Conservation (phyloP, 2,113 vertebrate species). For the Fulica atra region DNA sequence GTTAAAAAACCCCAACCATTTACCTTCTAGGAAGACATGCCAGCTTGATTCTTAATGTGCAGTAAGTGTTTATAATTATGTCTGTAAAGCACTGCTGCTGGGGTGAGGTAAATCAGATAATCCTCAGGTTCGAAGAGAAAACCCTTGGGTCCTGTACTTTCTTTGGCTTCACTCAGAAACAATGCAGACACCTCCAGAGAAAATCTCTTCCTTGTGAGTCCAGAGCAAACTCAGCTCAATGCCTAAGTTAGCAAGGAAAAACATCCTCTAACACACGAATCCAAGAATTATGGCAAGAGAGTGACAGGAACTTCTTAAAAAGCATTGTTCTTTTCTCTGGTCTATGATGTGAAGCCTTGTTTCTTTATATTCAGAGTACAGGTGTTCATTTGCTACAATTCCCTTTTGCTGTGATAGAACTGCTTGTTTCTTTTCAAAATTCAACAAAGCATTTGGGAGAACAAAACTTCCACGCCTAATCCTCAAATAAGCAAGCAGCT, state of each 20-base stretch:
- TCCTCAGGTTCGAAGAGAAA: neutral
- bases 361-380: neutral
- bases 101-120: neutral
- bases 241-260: neutral
- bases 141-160: neutral
- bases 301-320: neutral
- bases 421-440: neutral
- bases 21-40: neutral
- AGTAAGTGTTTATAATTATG: neutral
- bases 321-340: neutral
- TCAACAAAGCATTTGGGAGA: neutral
- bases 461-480: neutral
- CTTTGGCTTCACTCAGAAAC: neutral
- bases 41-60: neutral
- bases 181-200: neutral
- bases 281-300: neutral
- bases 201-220: neutral
- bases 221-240: neutral
- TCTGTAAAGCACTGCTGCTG: neutral
- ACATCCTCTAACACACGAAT: neutral
- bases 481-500: neutral
- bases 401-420: neutral
- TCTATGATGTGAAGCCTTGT: neutral
- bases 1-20: neutral
- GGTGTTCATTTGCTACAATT: neutral